Base-by-base conservation (phyloP, 35 echinoderm and acorn worm genomes). In the Apostichopus californicus region DNA sequence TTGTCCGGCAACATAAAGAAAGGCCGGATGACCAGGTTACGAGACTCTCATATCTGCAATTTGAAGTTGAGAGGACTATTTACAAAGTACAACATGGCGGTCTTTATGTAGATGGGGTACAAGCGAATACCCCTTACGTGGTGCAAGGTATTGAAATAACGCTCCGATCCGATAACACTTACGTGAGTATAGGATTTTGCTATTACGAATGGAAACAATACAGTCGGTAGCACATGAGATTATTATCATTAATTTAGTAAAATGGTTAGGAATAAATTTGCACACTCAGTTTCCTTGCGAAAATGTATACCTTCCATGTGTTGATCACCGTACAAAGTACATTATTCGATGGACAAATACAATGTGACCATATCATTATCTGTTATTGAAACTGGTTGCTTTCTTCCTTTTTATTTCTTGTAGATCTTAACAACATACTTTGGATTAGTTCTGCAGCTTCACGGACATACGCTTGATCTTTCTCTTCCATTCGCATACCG, bases 371-470 rank as follows among this genome's bases (percentile, higher is more conserved):
- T 46, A 46, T 46, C 34, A 46, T 46, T 46, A 46, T 46, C 34
- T 46, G 34, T 46, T 46, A 46, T 46, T 46, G 3, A 46, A 46
- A 46, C 34, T 46, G 34, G 34, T 46, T 46, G 34, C 34, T 46
- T 46, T 46, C 34, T 46, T 46, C 34, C 34, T 46, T 0, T 46
- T 46, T 54, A 54, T 8, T 8, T 8, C 55, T 54, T 13, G 55
- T 6, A 84, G 81, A 84, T 55, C 17, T n/a, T 84, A 17, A 59
- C 81, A 20, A 84, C 81, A 84, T 13, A 24, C 6, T 84, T 84
- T 57, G 81, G 81, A 59, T 24, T 84, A 58, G 53, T 84, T 57
- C 14, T 84, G 10, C 54, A 84, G 17, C 57, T 57, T 24, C 17
- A 56, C 9, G 80, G 80, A 14, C 55, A 54, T 9, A 52, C 3